Evolutionary conservation across 2,888 invertebrate genomes (phyloP), one percentile per base, ranked within the genome.

Genomic region (Salpingus planirostris): DNA sequence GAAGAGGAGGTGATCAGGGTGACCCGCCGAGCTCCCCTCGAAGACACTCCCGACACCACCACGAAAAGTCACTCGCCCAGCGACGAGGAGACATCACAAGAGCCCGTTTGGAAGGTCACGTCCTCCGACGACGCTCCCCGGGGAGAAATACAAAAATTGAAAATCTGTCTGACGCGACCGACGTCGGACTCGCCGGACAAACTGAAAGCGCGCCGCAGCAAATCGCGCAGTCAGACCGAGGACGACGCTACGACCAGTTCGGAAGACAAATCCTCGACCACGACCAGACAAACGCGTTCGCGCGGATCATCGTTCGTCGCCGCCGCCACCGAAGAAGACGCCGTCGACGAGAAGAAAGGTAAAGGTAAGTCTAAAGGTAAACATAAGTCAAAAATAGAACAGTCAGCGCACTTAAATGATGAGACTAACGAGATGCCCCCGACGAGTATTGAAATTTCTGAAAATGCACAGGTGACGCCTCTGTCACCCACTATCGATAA

Each of bases 61-160:
- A 39, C 40, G 3, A 36, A 40, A 27, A 36, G 36, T 30, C 36
- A 40, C 15, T 31, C 34, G 22, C 37, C 40, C 2, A 31, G 11
- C 11, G 40, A 37, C 21, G 36, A 36, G 8, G 36, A 40, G 14
- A n/a, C n/a, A n/a, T 24, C 34, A 8, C 30, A 40, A 58, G 42
- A 70, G 66, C 66, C 64, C 42, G 68, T 71, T 11, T 72, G 72
- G 73, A 71, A 67, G 30, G 72, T 73, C 2, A 72, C 71, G 6
- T 55, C 70, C 8, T 25, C 35, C 5, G 39, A 35, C 15, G 68
- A 69, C 30, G 55, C 63, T 38, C 56, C 71, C 25, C 64, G 66
- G 34, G 76, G 76, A 6, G 76, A 76, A 55, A 76, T 77, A 49
- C 71, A 76, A 47, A 78, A 77, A 55, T 54, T 78, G 14, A 78